Conservation (phyloP, 2,797 vertebrate genomes). For the Varecia variegata region DNA sequence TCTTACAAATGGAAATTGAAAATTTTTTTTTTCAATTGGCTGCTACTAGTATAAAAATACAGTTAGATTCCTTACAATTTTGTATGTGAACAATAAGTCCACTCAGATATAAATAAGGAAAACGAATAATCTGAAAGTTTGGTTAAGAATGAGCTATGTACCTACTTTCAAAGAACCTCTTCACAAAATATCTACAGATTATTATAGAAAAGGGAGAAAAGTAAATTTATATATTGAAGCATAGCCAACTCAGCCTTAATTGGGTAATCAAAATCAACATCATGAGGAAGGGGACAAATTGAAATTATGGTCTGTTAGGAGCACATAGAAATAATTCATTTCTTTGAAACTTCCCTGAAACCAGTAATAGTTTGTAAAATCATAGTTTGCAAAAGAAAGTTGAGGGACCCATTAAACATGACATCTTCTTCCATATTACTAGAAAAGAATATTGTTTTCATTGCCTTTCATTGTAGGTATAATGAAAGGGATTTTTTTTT, state of each 20-base stretch:
- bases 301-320: not conserved
- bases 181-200: no score
- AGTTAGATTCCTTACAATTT: not conserved
- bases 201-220: not conserved
- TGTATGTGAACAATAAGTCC: not conserved
- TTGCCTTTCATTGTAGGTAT: not conserved
- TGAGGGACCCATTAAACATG: not conserved
- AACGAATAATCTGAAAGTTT: not conserved
- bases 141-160: not conserved
- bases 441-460: not conserved
- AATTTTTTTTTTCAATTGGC: not conserved
- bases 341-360: not conserved
- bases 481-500: not conserved
- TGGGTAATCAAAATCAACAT: not conserved
- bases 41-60: not conserved
- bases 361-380: not conserved
- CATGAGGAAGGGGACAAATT: not conserved
- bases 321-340: not conserved
- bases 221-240: not conserved
- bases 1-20: not conserved
- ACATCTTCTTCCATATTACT: not conserved
- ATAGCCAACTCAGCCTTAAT: not conserved
- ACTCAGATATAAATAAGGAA: not conserved
- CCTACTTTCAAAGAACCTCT: not conserved
- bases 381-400: not conserved